These are phyloP conservation scores for Danaus chrysippus DNA, from an alignment of 2,888 invertebrate genomes.

Conservation along the genomic window DNA sequence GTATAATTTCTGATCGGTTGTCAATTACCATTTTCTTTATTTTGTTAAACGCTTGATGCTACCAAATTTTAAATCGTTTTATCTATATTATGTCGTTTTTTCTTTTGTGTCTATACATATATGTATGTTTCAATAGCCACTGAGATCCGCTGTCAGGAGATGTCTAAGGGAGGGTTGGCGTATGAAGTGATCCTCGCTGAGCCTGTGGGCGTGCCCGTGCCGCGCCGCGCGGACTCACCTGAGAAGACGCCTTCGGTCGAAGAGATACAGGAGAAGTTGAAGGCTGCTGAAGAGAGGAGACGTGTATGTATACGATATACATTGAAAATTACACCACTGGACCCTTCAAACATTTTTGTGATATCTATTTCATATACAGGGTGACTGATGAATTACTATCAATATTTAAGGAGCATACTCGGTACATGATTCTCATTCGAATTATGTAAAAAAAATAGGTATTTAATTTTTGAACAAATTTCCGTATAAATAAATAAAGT, in stretches of 20 bases:
- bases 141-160: constrained; percentile 95
- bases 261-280: constrained; percentile 94
- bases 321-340: background rate
- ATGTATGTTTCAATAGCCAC: constrained; percentile 80
- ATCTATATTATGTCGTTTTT: too few species aligned
- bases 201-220: constrained; percentile 84
- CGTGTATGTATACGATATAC: constrained; percentile 80
- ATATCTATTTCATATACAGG: too few species aligned
- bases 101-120: background rate
- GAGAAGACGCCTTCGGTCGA: constrained; percentile 88
- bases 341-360: too few species aligned
- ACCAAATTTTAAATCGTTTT: too few species aligned
- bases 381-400: too few species aligned
- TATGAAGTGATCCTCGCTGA: constrained; percentile 96
- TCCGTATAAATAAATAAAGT: too few species aligned
- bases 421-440: too few species aligned
- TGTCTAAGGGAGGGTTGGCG: constrained; percentile 93
- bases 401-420: too few species aligned
- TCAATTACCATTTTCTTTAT: background rate
- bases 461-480: too few species aligned
- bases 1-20: background rate
- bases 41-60: too few species aligned
- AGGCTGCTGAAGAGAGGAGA: constrained; percentile 96
- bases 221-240: constrained; percentile 83
- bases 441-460: too few species aligned